Evolutionary conservation across 2,888 invertebrate species (phyloP), one percentile per base, ranked within the genome.

Genomic region (Limulus polyphemus): DNA sequence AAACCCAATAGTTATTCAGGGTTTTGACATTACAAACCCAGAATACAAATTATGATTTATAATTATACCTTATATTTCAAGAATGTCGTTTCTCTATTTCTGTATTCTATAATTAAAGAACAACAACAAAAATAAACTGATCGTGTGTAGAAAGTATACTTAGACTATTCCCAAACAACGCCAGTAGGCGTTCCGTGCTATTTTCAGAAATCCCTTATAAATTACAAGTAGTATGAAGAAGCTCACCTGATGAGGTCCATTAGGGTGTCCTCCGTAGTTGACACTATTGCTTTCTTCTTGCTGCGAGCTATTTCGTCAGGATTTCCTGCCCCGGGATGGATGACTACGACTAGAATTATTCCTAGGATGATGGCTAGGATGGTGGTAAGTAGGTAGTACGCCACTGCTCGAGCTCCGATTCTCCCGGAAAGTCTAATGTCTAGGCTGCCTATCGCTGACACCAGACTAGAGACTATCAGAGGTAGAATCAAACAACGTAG

Each of bases 401-500:
- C 79, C 69, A 97, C 88, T 17, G 95, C 90, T 57, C 93, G 83
- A 55, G 82, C 80, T 49, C 88, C 89, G 73, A 91, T 94, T 80
- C 84, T 88, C 72, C 90, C 90, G 72, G 92, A 93, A 74, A 95
- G 83, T 73, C 87, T 87, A 64, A 93, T 82, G 79, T 97, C 95
- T 74, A 95, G 80, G 0, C 89, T 87, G 48, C 93, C 94, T 69
- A 95, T 89, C 56, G 95, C 94, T 17, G 91, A 88, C 62, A 95
- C 87, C 62, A 97, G 86, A 62, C 75, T 76, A 57, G 77, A 73
- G 10, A 69, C 62, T 47, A 71, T 68, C 72, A 98, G 80, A 2
- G 98, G 97, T 55, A 98, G 85, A 74, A 98, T 97, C 69, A 98
- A 83, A 72, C 89, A 87, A 80, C 95, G 95, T 62, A 98, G 82